phyloP scores from a whole-genome alignment of 2,888 invertebrate species.

The Athalia circularis region DNA sequence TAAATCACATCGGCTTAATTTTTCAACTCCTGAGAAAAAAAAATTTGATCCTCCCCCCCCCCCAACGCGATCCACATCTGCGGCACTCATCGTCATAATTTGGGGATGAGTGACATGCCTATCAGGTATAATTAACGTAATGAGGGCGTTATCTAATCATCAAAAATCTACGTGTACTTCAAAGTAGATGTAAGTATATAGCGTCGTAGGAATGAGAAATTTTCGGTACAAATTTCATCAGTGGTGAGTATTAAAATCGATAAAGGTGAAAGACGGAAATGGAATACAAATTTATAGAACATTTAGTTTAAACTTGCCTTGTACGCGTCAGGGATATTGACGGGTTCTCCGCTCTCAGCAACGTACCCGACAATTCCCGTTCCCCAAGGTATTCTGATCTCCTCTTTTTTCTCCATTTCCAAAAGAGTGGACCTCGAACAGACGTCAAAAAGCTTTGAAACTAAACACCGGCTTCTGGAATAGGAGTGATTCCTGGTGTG shows the following conservation, averaged over 20 bases:
- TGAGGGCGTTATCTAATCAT: neutral
- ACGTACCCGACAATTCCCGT: slow-evolving; percentile 96
- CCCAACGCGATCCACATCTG: too few species aligned
- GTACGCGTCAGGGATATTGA: slow-evolving; percentile 97
- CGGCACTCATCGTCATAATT: neutral
- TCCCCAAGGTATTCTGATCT: slow-evolving; percentile 96
- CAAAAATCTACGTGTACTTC: neutral
- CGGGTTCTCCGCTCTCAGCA: slow-evolving; percentile 92
- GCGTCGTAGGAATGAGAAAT: neutral
- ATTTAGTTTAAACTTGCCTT: slow-evolving; percentile 78
- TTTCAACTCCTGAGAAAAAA: neutral
- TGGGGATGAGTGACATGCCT: neutral
- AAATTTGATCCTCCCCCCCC: neutral
- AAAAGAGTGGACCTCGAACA: slow-evolving; percentile 93
- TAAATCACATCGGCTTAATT: slow-evolving; percentile 23
- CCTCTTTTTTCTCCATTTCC: slow-evolving; percentile 94
- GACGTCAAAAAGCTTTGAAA: slow-evolving; percentile 96
- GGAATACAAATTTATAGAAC: slow-evolving; percentile 20
- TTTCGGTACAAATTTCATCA: neutral
- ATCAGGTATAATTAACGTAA: neutral
- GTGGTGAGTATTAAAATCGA: neutral
- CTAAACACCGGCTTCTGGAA: slow-evolving; percentile 82
- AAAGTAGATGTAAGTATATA: too few species aligned
- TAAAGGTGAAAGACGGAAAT: slow-evolving; percentile 5
- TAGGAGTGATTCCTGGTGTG: slow-evolving; percentile 52